Evolutionary conservation across 2,888 invertebrate species (phyloP).

Genomic region (Diaphora mendica): DNA sequence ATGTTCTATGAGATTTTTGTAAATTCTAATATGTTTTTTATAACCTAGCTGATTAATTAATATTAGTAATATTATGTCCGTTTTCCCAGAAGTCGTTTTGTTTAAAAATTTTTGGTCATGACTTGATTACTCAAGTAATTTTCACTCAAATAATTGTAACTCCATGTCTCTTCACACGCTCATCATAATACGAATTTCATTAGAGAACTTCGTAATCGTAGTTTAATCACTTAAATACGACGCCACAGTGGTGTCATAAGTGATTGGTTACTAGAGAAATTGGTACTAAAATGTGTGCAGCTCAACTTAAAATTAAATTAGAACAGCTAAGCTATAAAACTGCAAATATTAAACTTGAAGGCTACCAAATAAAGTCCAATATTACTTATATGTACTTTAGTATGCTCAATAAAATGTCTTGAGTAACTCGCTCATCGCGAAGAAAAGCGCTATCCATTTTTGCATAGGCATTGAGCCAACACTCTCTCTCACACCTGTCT

Average conservation of each 20-base stretch:
- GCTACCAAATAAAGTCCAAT: neutral
- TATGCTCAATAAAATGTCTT: slow-evolving; percentile 23
- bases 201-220: neutral
- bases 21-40: neutral
- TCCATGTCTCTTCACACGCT: neutral
- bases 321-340: neutral
- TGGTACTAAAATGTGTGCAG: slow-evolving; percentile 2
- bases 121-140: neutral
- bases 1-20: neutral
- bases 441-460: slow-evolving; percentile 33
- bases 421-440: slow-evolving; percentile 28
- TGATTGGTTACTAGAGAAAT: neutral
- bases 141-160: neutral
- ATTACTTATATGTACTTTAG: neutral
- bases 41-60: neutral
- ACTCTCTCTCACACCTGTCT: slow-evolving; percentile 45
- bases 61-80: neutral
- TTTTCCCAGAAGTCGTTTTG: neutral
- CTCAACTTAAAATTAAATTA: neutral
- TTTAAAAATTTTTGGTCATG: neutral
- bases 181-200: neutral
- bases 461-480: slow-evolving; percentile 43
- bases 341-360: slow-evolving; percentile 3
- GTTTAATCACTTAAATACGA: slow-evolving; percentile 4
- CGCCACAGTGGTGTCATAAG: neutral